Conservation (phyloP, 2,888 invertebrate genomes). For the Syrphus vitripennis region DNA sequence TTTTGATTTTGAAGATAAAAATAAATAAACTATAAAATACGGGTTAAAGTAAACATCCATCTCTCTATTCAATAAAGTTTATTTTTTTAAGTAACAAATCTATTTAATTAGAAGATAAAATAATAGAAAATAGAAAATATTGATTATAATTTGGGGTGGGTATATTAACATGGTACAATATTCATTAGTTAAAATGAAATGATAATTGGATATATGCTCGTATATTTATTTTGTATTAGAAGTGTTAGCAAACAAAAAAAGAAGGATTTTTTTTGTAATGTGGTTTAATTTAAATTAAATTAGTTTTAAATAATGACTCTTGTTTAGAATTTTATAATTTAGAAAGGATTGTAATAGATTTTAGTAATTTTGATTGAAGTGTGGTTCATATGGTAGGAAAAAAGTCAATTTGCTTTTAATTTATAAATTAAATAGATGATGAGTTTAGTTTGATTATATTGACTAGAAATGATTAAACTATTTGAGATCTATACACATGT, state of each 20-base stretch:
- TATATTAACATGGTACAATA: neutral
- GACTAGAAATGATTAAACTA: neutral
- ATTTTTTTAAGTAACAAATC: neutral
- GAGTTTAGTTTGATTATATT: neutral
- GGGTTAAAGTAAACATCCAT: neutral
- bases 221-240: neutral
- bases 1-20: constrained; percentile 16
- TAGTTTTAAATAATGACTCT: neutral
- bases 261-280: neutral
- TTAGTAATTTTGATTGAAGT: neutral
- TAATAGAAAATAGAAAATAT: neutral
- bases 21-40: neutral
- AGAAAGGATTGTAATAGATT: neutral
- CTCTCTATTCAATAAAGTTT: neutral
- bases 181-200: neutral
- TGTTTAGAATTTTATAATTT: neutral
- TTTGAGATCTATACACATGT: neutral
- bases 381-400: neutral
- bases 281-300: neutral
- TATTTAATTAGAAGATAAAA: neutral
- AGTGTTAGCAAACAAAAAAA: neutral
- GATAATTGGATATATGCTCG: neutral
- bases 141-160: neutral
- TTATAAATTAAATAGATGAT: neutral
- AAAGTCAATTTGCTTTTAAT: neutral